A percentile compares a stretch with the other conserved stretches of the same genome.
These are phyloP conservation scores for Elephas maximus DNA, from an alignment of 2,113 vertebrate genomes.

Conservation along the genomic window DNA sequence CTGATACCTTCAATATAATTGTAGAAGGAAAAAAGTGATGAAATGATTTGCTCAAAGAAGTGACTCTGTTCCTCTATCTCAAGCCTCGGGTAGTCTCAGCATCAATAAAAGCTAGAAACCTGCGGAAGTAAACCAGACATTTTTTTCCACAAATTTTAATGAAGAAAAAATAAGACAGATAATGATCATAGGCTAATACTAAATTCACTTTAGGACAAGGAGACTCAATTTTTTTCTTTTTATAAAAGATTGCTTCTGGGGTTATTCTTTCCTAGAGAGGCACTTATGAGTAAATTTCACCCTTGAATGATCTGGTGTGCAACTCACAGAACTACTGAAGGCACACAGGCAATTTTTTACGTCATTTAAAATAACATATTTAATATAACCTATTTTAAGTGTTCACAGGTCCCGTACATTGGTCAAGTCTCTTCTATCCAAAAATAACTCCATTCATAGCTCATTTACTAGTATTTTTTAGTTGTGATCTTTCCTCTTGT, in stretches of 20 bases:
- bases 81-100: neutral
- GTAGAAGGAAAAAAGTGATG: neutral
- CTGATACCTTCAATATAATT: neutral
- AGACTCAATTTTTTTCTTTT: neutral
- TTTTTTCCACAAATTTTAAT: neutral
- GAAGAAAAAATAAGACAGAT: slow-evolving; percentile 26
- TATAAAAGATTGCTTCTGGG: neutral
- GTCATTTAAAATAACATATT: neutral
- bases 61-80: neutral
- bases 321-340: neutral
- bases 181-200: slow-evolving; percentile 47
- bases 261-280: slow-evolving; percentile 48
- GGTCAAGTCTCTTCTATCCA: neutral
- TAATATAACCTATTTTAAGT: neutral
- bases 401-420: neutral
- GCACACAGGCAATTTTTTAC: neutral
- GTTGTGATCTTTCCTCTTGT: neutral
- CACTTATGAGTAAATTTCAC: neutral
- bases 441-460: neutral
- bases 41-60: neutral
- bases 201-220: slow-evolving; percentile 47
- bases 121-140: neutral
- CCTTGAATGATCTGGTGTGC: neutral
- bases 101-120: neutral
- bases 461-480: neutral